Conservation (phyloP, 92 coral and sea anemone species). For the Zoanthus sociatus region DNA sequence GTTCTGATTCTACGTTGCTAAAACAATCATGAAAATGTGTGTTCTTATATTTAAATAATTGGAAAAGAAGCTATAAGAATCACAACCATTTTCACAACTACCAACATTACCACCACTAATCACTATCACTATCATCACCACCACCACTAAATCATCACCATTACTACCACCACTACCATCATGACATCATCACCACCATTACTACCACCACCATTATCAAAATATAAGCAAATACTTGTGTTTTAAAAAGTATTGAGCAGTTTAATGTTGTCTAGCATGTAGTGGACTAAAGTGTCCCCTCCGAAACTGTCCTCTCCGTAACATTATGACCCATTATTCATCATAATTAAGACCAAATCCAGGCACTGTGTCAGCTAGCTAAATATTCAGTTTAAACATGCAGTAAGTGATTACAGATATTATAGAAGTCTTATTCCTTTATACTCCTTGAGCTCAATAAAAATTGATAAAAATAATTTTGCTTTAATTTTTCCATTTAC, state of each 20-base stretch:
- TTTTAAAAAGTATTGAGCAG: not conserved
- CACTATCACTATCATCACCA: no score
- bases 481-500: not conserved
- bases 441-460: not conserved
- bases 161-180: no score
- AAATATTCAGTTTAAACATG: not conserved
- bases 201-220: not conserved
- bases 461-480: not conserved
- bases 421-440: not conserved
- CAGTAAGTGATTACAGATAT: not conserved
- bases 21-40: not conserved
- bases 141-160: no score
- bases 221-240: not conserved
- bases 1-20: constrained; percentile 84
- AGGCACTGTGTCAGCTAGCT: no score
- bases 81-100: not conserved
- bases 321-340: not conserved
- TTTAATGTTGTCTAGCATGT: not conserved
- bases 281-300: not conserved
- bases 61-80: not conserved
- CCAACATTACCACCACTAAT: no score
- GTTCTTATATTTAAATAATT: no score
- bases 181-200: no score
- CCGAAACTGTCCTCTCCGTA: not conserved
- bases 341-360: no score